Conservation (phyloP, 2,797 vertebrate species). For the Choloepus didactylus region DNA sequence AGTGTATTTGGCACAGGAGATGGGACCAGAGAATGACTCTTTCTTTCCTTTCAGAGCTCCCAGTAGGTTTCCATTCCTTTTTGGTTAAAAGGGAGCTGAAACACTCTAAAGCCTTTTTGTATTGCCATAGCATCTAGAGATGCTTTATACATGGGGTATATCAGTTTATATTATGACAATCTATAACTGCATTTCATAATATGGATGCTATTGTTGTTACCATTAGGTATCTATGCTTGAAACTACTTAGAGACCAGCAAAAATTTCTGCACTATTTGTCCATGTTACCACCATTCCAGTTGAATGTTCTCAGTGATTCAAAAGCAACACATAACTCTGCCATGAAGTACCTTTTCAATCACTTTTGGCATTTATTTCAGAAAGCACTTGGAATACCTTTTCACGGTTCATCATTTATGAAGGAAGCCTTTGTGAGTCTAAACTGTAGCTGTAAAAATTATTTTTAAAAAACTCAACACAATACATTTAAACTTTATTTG, state of each 20-base stretch:
- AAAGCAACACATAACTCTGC: background rate
- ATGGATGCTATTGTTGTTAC: background rate
- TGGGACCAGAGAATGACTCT: background rate
- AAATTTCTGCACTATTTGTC: background rate
- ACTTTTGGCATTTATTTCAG: slow-evolving; percentile 31
- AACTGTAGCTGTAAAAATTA: slow-evolving; percentile 45
- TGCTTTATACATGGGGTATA: background rate
- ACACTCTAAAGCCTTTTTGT: background rate
- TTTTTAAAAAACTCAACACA: slow-evolving; percentile 35
- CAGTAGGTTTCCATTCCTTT: background rate
- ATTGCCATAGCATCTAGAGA: background rate
- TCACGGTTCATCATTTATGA: background rate
- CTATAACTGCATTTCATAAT: background rate
- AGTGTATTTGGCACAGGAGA: background rate
- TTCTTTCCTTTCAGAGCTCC: background rate
- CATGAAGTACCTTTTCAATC: slow-evolving; percentile 18
- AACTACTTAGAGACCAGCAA: background rate
- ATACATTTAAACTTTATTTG: slow-evolving; percentile 60
- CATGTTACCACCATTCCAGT: background rate
- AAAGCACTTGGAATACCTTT: slow-evolving; percentile 19
- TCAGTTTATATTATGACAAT: background rate
- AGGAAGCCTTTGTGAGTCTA: slow-evolving; percentile 46
- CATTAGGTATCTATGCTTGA: background rate
- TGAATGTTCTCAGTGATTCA: background rate
- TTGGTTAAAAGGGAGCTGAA: background rate